Base-by-base conservation (phyloP, 2,797 vertebrate genomes). In the Denticeps clupeoides region DNA sequence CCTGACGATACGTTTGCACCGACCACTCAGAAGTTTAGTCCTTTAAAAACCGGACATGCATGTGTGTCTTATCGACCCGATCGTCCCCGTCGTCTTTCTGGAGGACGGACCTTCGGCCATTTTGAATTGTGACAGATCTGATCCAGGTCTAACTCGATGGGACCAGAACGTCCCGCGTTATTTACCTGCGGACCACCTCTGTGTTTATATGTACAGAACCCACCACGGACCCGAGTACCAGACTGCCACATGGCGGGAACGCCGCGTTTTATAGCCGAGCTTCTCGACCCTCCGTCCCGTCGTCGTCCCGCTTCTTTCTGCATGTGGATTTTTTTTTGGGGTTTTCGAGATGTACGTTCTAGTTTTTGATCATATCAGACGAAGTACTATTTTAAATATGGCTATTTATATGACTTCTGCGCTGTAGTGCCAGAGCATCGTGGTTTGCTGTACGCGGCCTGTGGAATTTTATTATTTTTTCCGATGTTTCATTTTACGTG, bases 291-390 rank as follows among this genome's bases (percentile, higher is more conserved):
- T 53, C 43, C 19, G 31, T 63, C 45, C 25, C 40, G 43, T 32
- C 38, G 37, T 47, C 15, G 83, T 81, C 82, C 80, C 78, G 86
- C 88, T 88, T 83, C 78, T 87, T 83, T 70, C 79, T 90, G 90
- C 90, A 93, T 92, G 90, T 85, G 77, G 74, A 60, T 69, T 73
- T 82, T 64, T 66, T 81, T 83, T 76, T 74, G 58, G n/a, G 69
- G n/a, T n/a, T n/a, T n/a, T n/a, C n/a, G n/a, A 78, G 69, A 73
- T 85, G 78, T 86, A 82, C 74, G 82, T 80, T 80, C 84, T 82
- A 81, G 85, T 72, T 82, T 69, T 78, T 71, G 65, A 76, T 60
- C 59, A 58, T 59, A 64, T 58, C 44, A 60, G 73, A 62, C 55
- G 62, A 69, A 64, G 64, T 72, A 71, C 63, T 71, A 73, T 70